Evolutionary conservation across 2,888 invertebrate genomes (phyloP).

Genomic region (Xestobium rufovillosum): DNA sequence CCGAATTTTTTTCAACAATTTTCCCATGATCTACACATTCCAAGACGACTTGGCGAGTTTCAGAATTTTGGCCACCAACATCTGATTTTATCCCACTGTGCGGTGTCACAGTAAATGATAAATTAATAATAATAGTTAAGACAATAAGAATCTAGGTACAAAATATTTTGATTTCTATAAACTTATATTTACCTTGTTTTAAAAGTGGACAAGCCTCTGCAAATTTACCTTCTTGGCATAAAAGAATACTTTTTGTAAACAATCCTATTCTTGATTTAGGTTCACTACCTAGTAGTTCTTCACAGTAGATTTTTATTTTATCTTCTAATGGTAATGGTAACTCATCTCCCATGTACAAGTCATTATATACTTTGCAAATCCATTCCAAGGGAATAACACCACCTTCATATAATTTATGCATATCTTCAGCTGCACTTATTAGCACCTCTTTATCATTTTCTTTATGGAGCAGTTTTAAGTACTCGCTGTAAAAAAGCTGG

Average conservation of each 20-base stretch:
- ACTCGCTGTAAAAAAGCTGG: constrained; percentile 42
- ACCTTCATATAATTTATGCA: constrained; percentile 45
- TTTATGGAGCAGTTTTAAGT: constrained; percentile 46
- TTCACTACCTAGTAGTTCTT: constrained; percentile 50
- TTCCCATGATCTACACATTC: too few species aligned
- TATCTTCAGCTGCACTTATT: constrained; percentile 43
- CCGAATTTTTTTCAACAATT: too few species aligned
- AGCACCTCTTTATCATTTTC: constrained; percentile 41
- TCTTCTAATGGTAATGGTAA: constrained; percentile 25
- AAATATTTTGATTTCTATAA: background rate
- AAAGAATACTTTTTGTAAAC: constrained; percentile 53
- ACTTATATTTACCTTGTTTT: constrained; percentile 34
- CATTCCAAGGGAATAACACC: constrained; percentile 51
- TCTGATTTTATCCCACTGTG: too few species aligned
- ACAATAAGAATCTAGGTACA: background rate
- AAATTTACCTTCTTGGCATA: constrained; percentile 47
- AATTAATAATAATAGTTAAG: background rate
- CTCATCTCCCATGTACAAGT: constrained; percentile 37
- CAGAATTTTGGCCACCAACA: too few species aligned
- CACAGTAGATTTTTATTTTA: constrained; percentile 46
- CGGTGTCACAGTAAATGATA: too few species aligned
- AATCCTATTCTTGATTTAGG: constrained; percentile 54
- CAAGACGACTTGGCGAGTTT: too few species aligned
- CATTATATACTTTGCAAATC: constrained; percentile 54
- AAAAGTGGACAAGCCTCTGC: constrained; percentile 50